Percentiles rank a stretch among this genome's conserved stretches.
These are phyloP conservation scores for Gymnoscelis rufifasciata DNA, from an alignment of 2,888 invertebrate genomes.

Conservation along the genomic window DNA sequence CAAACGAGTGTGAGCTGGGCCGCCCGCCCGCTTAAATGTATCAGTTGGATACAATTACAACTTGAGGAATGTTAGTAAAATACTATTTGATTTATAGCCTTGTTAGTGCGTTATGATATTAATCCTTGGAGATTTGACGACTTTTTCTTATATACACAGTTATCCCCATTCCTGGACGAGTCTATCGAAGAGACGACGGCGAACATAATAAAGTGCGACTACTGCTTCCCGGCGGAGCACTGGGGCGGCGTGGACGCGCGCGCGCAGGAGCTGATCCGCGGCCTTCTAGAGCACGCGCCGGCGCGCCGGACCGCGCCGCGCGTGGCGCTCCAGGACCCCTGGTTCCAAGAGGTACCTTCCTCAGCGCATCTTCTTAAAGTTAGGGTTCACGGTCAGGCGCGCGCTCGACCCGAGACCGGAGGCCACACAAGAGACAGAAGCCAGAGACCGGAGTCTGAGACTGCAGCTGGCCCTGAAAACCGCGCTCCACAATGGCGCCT, in stretches of 20 bases:
- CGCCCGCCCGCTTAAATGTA: no score
- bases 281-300: constrained; percentile 80
- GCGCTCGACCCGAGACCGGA: no score
- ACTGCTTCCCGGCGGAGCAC: constrained; percentile 89
- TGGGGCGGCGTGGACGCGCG: constrained; percentile 83
- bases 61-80: no score
- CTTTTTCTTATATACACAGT: constrained; percentile 48
- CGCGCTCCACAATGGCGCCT: no score
- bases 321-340: constrained; percentile 53
- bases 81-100: no score
- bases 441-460: no score
- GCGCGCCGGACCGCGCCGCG: constrained; percentile 48
- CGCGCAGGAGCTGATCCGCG: constrained; percentile 83
- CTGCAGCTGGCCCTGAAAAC: no score
- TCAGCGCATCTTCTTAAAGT: background rate
- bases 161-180: constrained; percentile 91
- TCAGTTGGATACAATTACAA: no score
- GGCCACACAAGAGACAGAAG: no score
- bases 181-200: constrained; percentile 90
- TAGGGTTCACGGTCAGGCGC: no score
- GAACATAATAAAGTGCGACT: constrained; percentile 89
- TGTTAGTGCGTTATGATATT: no score
- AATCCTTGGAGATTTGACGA: background rate
- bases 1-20: no score
- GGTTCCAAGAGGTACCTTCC: constrained; percentile 60